phyloP scores from a whole-genome alignment of 2,113 vertebrate species.

The Smithornis capensis region DNA sequence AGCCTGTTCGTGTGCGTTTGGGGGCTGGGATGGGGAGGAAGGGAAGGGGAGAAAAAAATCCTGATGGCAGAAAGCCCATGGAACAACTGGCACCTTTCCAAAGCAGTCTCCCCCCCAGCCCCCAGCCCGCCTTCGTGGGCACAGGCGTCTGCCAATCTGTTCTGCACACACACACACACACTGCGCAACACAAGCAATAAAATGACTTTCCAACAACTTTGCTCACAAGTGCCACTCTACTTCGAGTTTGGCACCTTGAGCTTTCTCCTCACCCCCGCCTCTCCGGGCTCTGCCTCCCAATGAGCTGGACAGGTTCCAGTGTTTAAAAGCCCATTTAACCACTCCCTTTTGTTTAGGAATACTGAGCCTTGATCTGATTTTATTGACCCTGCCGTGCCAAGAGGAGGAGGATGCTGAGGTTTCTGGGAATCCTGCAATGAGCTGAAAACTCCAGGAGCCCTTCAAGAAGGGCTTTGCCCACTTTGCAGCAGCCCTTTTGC shows the following conservation, averaged over 20 bases:
- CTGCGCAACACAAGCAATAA: not conserved
- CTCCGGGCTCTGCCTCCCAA: slow-evolving; percentile 27
- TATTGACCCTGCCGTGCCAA: slow-evolving; percentile 56
- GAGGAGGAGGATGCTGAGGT: slow-evolving; percentile 32
- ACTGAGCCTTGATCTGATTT: slow-evolving; percentile 68
- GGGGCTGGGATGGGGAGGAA: slow-evolving; percentile 42
- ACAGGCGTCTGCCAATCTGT: slow-evolving; percentile 68
- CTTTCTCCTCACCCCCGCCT: not conserved
- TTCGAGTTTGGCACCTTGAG: slow-evolving; percentile 45
- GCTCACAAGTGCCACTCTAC: slow-evolving; percentile 58
- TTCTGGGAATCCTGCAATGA: slow-evolving; percentile 24
- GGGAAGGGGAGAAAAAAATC: not conserved
- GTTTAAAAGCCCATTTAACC: slow-evolving; percentile 62
- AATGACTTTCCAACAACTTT: slow-evolving; percentile 69
- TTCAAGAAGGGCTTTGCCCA: slow-evolving; percentile 19
- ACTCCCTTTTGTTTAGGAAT: slow-evolving; percentile 60
- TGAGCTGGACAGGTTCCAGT: slow-evolving; percentile 64
- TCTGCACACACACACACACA: slow-evolving; percentile 1
- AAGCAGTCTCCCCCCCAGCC: slow-evolving; percentile 17
- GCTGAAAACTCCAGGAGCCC: slow-evolving; percentile 32
- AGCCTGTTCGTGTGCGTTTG: slow-evolving; percentile 18
- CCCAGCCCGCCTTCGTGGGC: slow-evolving; percentile 48
- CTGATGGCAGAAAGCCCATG: slow-evolving; percentile 64
- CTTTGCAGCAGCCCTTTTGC: slow-evolving; percentile 12
- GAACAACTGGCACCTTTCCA: slow-evolving; percentile 67